Evolutionary conservation across 2,113 vertebrate genomes (phyloP).

Genomic region (Hippopotamus amphibius): DNA sequence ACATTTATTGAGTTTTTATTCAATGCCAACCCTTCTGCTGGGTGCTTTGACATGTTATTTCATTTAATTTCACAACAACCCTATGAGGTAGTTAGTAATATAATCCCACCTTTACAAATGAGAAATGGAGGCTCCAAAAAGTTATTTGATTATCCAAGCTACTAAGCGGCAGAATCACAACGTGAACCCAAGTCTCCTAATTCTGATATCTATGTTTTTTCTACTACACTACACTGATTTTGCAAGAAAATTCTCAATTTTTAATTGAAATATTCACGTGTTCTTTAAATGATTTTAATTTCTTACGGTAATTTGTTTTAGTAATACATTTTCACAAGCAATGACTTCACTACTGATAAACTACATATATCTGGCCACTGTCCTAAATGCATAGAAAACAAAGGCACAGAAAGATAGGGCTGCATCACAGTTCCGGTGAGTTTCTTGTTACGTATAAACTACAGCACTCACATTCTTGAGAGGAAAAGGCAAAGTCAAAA

Average conservation of each 20-base stretch:
- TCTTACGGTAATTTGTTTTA: conserved; percentile 20
- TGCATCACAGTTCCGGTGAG: not conserved
- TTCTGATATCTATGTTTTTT: not conserved
- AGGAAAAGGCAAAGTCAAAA: not conserved
- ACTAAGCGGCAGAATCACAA: conserved; percentile 2
- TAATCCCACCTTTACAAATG: not conserved
- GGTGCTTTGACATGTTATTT: not conserved
- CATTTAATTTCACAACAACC: not conserved
- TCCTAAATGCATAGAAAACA: not conserved
- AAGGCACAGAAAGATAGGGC: not conserved
- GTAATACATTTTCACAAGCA: conserved; percentile 27
- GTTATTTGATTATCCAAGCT: not conserved
- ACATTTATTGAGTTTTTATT: not conserved
- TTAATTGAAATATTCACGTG: conserved; percentile 44
- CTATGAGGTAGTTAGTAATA: not conserved
- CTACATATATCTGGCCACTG: not conserved
- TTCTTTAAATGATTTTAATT: conserved; percentile 20
- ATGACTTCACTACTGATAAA: not conserved
- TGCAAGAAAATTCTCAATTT: conserved; percentile 34
- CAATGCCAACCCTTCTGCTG: not conserved
- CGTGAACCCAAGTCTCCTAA: not conserved
- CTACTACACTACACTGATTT: not conserved
- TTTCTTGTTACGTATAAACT: conserved; percentile 9
- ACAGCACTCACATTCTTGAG: not conserved
- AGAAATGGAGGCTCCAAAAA: not conserved